phyloP scores from a whole-genome alignment of 2,113 vertebrate species.

The Delphinus delphis region DNA sequence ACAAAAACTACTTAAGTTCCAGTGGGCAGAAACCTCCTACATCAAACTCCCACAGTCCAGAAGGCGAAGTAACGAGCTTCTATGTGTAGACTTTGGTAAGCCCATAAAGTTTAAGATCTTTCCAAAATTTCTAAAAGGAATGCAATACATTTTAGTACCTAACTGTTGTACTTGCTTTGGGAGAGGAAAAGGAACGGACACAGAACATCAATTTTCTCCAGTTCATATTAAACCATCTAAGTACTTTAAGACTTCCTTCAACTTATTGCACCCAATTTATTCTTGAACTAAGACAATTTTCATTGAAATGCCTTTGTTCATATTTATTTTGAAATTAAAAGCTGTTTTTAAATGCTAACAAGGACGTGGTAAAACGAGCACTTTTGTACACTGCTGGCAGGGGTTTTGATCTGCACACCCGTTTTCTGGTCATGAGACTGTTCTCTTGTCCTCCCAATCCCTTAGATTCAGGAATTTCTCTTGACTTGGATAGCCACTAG shows the following conservation, averaged over 20 bases:
- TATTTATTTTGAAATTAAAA: background rate
- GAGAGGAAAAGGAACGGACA: background rate
- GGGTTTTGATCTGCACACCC: background rate
- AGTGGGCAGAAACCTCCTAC: background rate
- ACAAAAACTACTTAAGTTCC: conserved; percentile 10
- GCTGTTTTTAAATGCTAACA: background rate
- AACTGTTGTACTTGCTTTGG: background rate
- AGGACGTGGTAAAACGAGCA: background rate
- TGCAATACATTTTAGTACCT: background rate
- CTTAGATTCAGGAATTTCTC: background rate
- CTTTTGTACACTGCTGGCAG: too few relatives aligned
- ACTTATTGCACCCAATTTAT: background rate
- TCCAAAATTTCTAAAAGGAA: background rate
- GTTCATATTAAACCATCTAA: background rate
- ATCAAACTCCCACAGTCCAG: background rate
- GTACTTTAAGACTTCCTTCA: background rate
- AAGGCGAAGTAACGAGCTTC: background rate
- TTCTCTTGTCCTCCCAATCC: background rate
- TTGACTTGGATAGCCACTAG: background rate
- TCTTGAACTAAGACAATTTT: conserved; percentile 24
- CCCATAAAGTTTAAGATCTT: background rate
- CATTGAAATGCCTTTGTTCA: background rate
- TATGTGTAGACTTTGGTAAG: background rate
- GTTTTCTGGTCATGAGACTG: background rate
- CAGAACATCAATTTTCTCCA: background rate